Percentiles rank a stretch among this genome's conserved stretches.
These are phyloP conservation scores for Drosophila testacea DNA, from an alignment of 2,888 invertebrate species.

Conservation along the genomic window DNA sequence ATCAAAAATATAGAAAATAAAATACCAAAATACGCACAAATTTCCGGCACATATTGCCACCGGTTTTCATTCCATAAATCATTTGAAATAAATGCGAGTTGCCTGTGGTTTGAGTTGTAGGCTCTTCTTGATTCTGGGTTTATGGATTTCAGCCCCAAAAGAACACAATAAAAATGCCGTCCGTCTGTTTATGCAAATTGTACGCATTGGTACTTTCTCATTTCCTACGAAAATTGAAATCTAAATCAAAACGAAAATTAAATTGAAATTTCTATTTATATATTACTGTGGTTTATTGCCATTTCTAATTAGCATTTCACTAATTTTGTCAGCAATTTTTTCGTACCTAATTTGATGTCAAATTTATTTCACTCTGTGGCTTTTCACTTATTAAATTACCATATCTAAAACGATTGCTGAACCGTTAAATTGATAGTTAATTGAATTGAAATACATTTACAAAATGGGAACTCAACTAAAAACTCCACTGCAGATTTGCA, in stretches of 20 bases:
- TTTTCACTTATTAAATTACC: conserved; percentile 42
- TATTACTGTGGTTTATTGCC: conserved; percentile 45
- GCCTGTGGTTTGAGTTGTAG: conserved; percentile 24
- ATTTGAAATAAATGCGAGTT: conserved; percentile 26
- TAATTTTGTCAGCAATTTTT: conserved; percentile 36
- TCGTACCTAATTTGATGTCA: conserved; percentile 45
- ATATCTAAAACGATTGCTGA: conserved; percentile 12
- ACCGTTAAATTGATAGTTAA: conserved; percentile 41
- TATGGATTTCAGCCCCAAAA: conserved; percentile 16
- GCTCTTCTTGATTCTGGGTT: conserved; percentile 13
- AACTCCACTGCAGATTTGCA: conserved; percentile 40
- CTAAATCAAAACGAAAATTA: conserved; percentile 27
- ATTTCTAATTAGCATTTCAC: conserved; percentile 59
- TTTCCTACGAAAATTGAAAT: conserved; percentile 30
- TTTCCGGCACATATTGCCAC: conserved; percentile 69
- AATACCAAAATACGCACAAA: conserved; percentile 56
- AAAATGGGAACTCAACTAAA: conserved; percentile 13
- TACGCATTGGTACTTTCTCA: conserved; percentile 43
- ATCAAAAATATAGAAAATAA: conserved; percentile 44
- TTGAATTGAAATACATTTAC: conserved; percentile 40
- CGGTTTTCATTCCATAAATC: conserved; percentile 64
- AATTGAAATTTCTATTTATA: conserved; percentile 51
- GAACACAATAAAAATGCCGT: conserved; percentile 17
- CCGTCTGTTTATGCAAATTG: conserved; percentile 58
- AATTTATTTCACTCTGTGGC: conserved; percentile 42